These are phyloP conservation scores for Arremon brunneinucha DNA, from an alignment of 2,797 vertebrate species.

Conservation along the genomic window DNA sequence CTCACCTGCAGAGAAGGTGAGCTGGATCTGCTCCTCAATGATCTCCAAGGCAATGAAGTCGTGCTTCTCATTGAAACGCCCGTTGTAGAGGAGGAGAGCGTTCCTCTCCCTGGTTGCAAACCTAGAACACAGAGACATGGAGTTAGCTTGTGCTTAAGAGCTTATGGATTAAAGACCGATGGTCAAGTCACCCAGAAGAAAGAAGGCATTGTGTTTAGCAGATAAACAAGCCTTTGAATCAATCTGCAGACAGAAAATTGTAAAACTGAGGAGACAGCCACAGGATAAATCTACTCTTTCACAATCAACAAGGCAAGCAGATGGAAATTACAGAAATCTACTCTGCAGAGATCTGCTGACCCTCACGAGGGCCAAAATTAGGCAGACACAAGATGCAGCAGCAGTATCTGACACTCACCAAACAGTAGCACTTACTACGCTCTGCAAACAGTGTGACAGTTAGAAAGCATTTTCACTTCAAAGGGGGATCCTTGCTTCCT, in stretches of 20 bases:
- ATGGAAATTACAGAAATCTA: neutral
- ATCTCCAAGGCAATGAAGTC: conserved; percentile 97
- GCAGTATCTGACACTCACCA: neutral
- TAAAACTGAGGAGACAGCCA: neutral
- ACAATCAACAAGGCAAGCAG: neutral
- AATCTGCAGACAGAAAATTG: neutral
- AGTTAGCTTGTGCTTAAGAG: neutral
- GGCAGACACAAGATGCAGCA: neutral
- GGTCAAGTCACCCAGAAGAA: neutral
- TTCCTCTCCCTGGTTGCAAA: conserved; percentile 91
- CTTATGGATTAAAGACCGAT: neutral
- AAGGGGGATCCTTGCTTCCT: neutral
- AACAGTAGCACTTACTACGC: neutral
- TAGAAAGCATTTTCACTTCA: neutral
- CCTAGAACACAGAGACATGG: conserved; percentile 66
- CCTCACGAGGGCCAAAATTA: neutral
- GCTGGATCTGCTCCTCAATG: conserved; percentile 93
- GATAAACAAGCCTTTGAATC: neutral
- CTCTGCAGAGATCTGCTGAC: neutral
- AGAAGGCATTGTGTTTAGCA: neutral
- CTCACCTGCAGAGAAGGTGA: conserved; percentile 91
- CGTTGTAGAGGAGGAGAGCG: conserved; percentile 93
- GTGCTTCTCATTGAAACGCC: conserved; percentile 96
- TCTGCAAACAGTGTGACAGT: neutral
- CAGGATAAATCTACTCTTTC: neutral